Conservation (phyloP, 1,140 invertebrate species). For the Limonius californicus region DNA sequence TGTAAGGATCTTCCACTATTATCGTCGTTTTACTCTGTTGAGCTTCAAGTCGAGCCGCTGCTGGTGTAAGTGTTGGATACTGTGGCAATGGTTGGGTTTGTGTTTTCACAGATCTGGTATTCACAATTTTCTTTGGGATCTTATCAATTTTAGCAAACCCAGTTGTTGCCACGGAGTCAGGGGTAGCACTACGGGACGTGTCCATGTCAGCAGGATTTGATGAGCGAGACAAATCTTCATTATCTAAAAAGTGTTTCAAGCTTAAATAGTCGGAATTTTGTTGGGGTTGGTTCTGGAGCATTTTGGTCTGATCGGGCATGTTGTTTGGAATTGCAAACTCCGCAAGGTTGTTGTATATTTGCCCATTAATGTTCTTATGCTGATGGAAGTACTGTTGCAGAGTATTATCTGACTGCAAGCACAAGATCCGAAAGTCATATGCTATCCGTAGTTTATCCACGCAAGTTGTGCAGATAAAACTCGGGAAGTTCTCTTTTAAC, state of each 20-base stretch:
- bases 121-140: slow-evolving; percentile 17
- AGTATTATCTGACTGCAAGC: slow-evolving; percentile 24
- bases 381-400: slow-evolving; percentile 22
- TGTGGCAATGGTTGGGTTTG: slow-evolving; percentile 30
- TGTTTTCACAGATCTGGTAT: slow-evolving; percentile 25
- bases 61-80: slow-evolving; percentile 25
- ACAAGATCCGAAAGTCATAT: slow-evolving; percentile 26
- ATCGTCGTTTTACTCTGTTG: slow-evolving; percentile 26
- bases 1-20: slow-evolving; percentile 27
- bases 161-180: slow-evolving; percentile 24
- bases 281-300: slow-evolving; percentile 1
- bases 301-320: background rate
- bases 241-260: slow-evolving; percentile 24
- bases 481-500: slow-evolving; percentile 20
- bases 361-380: slow-evolving; percentile 14
- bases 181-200: slow-evolving; percentile 24
- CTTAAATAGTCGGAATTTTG: slow-evolving; percentile 13
- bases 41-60: slow-evolving; percentile 24
- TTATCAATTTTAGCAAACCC: slow-evolving; percentile 25
- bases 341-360: background rate
- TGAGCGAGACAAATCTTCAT: slow-evolving; percentile 17
- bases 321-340: background rate
- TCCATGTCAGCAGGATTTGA: slow-evolving; percentile 4
- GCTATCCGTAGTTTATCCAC: slow-evolving; percentile 24
- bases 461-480: slow-evolving; percentile 25